Base-by-base conservation (phyloP, 1,140 invertebrate genomes). In the Akabosia matsudoensis region DNA sequence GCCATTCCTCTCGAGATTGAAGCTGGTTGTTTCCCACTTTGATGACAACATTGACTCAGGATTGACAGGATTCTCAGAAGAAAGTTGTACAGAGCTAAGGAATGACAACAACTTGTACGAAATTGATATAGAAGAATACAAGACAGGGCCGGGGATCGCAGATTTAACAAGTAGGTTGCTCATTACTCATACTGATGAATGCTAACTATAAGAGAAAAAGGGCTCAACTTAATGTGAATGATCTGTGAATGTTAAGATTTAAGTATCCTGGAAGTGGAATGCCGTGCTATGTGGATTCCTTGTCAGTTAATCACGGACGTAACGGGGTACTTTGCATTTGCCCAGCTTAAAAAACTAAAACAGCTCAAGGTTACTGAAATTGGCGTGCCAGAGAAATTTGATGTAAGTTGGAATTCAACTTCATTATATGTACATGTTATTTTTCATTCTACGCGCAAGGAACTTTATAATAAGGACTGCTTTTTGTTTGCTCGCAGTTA, bases 1-100 rank as follows among this genome's bases (percentile, higher is more conserved):
- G 70, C 70, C 70, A 34, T 1, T 14, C 13, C 70, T 72, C 3
- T 7, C 13, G 31, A 72, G 45, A 51, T 26, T 72, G 2, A 72
- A 72, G 30, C 4, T 72, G 24, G 70, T 72, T 14, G 33, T 72
- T 10, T 72, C 70, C 18, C 70, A 72, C 24, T 72, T 72, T 45
- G 70, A 72, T 72, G 70, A 51, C 14, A 45, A 51, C 70, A 45
- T 72, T 45, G 70, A 72, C 33, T 72, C 70, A 22, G 70, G 70
- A 72, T 7, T 72, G 18, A 72, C 70, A 13, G 70, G 70, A 22
- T 26, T 72, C n/a, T 7, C 70, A n/a, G 70, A 72, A 1, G 33
- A 72, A 45, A 18, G 4, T 51, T 72, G 70, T 28, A 24, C 22
- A n/a, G 33, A 51, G 24, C 33, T 72, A 4, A 3, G 70, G 16